A percentile compares a stretch with the other conserved stretches of the same genome.
phyloP scores from a whole-genome alignment of 1,140 invertebrate species.

The Mercenaria mercenaria region DNA sequence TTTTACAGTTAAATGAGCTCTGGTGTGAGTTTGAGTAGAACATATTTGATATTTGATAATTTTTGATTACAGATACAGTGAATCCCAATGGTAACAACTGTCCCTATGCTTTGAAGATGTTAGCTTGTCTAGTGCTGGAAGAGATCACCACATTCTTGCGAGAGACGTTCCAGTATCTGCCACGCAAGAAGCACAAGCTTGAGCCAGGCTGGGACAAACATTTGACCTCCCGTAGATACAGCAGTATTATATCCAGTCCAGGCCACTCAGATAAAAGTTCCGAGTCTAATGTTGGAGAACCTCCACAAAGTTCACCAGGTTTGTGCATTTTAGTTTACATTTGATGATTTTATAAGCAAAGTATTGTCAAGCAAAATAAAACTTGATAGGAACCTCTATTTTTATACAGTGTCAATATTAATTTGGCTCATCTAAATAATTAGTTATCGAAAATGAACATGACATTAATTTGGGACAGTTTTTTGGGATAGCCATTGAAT shows the following conservation, averaged over 20 bases:
- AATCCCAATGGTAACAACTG: slow-evolving; percentile 94
- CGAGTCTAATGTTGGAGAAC: slow-evolving; percentile 82
- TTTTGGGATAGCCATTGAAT: too few species aligned
- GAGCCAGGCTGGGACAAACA: slow-evolving; percentile 84
- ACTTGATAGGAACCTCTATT: too few species aligned
- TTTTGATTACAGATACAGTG: slow-evolving; percentile 93
- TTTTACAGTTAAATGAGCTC: too few species aligned
- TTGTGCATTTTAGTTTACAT: neutral
- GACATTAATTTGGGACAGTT: too few species aligned
- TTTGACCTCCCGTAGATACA: slow-evolving; percentile 85
- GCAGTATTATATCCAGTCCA: slow-evolving; percentile 84
- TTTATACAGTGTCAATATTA: too few species aligned
- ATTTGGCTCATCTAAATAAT: too few species aligned
- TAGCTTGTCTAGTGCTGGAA: slow-evolving; percentile 96
- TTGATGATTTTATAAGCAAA: too few species aligned
- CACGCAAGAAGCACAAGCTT: slow-evolving; percentile 73
- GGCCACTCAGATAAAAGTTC: slow-evolving; percentile 85
- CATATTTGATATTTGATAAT: too few species aligned
- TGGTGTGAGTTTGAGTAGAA: too few species aligned
- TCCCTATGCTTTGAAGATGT: slow-evolving; percentile 95
- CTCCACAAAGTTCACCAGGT: slow-evolving; percentile 79
- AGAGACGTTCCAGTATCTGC: slow-evolving; percentile 94
- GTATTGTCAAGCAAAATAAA: too few species aligned
- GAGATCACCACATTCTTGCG: slow-evolving; percentile 99
- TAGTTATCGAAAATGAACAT: too few species aligned